These are phyloP conservation scores for Cyprinodon diabolis DNA, from an alignment of 2,797 vertebrate species.

Conservation along the genomic window DNA sequence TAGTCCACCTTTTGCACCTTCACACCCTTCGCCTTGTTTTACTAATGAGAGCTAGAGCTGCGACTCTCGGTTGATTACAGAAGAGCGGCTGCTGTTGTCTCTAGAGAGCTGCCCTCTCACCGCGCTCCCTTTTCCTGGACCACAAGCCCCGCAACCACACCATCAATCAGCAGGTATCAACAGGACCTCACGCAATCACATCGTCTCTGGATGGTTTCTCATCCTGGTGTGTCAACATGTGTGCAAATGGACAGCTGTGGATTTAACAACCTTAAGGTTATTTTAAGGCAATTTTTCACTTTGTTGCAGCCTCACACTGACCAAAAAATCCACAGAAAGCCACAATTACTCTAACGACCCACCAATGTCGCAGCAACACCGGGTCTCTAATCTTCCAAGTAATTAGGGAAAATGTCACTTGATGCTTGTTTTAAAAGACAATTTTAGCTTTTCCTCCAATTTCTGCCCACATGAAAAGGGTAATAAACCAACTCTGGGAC, in stretches of 20 bases:
- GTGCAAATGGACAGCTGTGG: constrained; percentile 21
- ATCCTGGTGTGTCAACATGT: neutral
- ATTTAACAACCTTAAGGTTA: constrained; percentile 39
- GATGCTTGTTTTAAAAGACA: neutral
- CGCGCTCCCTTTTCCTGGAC: constrained; percentile 55
- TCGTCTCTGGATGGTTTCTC: constrained; percentile 12
- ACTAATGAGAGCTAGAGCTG: constrained; percentile 63
- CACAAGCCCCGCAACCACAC: constrained; percentile 50
- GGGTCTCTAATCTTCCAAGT: constrained; percentile 16
- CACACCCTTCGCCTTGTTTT: constrained; percentile 50
- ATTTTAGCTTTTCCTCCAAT: neutral
- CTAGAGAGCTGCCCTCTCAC: constrained; percentile 64
- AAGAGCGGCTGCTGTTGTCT: constrained; percentile 55
- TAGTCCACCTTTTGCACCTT: constrained; percentile 35
- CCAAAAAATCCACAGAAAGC: constrained; percentile 33
- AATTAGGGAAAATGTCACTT: constrained; percentile 26
- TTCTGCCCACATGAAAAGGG: neutral
- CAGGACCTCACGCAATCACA: constrained; percentile 64
- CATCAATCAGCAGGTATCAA: constrained; percentile 69
- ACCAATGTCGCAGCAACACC: constrained; percentile 11
- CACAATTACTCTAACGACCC: constrained; percentile 23
- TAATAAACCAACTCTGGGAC: neutral
- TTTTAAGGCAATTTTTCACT: constrained; percentile 47
- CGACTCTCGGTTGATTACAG: constrained; percentile 62
- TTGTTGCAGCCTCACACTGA: constrained; percentile 47